Conservation (phyloP, 2,888 invertebrate species). For the Plebejus argus region DNA sequence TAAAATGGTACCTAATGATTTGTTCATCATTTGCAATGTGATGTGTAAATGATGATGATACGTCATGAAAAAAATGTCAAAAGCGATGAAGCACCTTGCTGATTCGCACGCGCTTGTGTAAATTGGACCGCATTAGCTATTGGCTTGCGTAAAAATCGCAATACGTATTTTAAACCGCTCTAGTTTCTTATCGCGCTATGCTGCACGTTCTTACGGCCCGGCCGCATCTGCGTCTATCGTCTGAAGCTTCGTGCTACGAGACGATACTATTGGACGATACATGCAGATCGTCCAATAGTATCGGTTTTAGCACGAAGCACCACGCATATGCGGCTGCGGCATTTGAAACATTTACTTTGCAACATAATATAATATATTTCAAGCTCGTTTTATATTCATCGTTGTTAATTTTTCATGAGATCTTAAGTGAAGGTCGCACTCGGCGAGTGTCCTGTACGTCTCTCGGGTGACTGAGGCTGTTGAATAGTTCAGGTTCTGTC, state of each 20-base stretch:
- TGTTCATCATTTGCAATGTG: no score
- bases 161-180: not conserved
- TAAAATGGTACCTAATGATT: no score
- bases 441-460: constrained; percentile 40
- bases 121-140: not conserved
- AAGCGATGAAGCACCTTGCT: not conserved
- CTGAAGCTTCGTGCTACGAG: no score
- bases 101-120: not conserved
- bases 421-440: constrained; percentile 37
- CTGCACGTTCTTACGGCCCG: not conserved
- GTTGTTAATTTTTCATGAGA: constrained; percentile 44
- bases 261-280: no score
- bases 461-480: constrained; percentile 42
- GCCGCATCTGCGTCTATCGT: no score
- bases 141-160: not conserved
- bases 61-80: not conserved
- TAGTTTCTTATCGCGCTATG: not conserved
- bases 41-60: no score
- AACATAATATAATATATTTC: constrained; percentile 32
- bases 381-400: constrained; percentile 37
- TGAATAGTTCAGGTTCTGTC: constrained; percentile 42
- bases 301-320: no score
- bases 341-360: constrained; percentile 28
- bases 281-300: no score
- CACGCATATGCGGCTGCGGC: no score